Percentiles rank a stretch among this genome's conserved stretches.
Conservation (phyloP, 2,797 vertebrate species). For the Anisognathus igniventris region DNA sequence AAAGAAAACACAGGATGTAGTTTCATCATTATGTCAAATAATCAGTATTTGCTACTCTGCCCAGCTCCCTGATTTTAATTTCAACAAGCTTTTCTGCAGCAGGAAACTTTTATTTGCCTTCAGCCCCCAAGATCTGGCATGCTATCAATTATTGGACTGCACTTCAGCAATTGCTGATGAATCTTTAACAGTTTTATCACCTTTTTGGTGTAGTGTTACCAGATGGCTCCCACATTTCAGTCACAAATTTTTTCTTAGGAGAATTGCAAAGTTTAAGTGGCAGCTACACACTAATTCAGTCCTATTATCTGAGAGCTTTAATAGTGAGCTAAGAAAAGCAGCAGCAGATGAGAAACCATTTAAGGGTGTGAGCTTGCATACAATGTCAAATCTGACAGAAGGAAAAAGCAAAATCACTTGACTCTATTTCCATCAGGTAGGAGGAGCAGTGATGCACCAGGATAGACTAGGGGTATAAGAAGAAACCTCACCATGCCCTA, state of each 20-base stretch:
- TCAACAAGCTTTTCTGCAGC: background rate
- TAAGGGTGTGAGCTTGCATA: background rate
- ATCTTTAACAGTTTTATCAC: background rate
- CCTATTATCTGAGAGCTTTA: background rate
- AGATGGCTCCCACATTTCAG: background rate
- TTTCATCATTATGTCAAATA: background rate
- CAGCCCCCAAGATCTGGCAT: background rate
- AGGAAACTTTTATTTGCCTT: background rate
- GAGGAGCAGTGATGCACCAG: background rate
- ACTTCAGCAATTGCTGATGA: background rate
- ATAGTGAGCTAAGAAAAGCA: background rate
- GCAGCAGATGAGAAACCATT: background rate
- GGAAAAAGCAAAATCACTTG: background rate
- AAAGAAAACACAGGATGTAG: accelerated
- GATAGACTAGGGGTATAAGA: background rate
- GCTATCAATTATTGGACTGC: background rate
- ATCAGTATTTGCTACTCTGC: background rate
- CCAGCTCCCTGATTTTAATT: background rate
- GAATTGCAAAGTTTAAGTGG: background rate
- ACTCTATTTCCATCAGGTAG: background rate
- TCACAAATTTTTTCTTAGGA: background rate
- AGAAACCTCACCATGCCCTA: background rate
- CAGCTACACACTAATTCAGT: background rate
- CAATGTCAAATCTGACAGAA: background rate
- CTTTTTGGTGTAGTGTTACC: background rate